phyloP scores from a whole-genome alignment of 64 coral and sea anemone genomes.

The Pachyseris speciosa region DNA sequence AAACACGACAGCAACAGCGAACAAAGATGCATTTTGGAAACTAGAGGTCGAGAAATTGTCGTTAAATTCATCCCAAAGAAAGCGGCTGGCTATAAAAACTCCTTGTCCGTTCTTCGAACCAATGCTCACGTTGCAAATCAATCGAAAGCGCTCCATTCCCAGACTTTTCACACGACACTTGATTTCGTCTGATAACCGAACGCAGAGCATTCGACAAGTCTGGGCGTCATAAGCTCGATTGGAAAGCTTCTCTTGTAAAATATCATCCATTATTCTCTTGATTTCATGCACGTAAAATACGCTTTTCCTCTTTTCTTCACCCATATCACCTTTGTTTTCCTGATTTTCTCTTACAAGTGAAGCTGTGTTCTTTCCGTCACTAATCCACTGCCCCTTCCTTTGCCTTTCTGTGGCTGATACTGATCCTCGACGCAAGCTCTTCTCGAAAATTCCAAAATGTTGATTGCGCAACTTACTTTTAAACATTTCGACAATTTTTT shows the following conservation, averaged over 20 bases:
- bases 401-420: not conserved
- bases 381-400: not conserved
- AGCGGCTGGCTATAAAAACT: slow-evolving; percentile 61
- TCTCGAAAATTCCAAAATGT: slow-evolving; percentile 12
- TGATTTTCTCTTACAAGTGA: not conserved
- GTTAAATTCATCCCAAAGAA: slow-evolving; percentile 55
- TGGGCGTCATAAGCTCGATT: slow-evolving; percentile 21
- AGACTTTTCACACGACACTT: slow-evolving; percentile 52
- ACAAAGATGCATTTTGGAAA: slow-evolving; percentile 67
- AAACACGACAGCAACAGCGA: slow-evolving; percentile 65
- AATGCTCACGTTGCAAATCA: slow-evolving; percentile 68
- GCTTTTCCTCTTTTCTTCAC: not conserved
- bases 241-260: slow-evolving; percentile 46
- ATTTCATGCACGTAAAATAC: slow-evolving; percentile 51
- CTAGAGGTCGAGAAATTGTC: slow-evolving; percentile 60
- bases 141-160: slow-evolving; percentile 66
- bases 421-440: not conserved
- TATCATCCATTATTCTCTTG: slow-evolving; percentile 58
- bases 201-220: slow-evolving; percentile 25
- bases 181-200: slow-evolving; percentile 49
- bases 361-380: not conserved
- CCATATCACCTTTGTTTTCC: not conserved
- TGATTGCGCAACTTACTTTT: not conserved
- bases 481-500: not conserved
- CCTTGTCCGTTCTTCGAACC: slow-evolving; percentile 64